These are phyloP conservation scores for Crenichthys baileyi DNA, from an alignment of 2,797 vertebrate genomes.

Conservation along the genomic window DNA sequence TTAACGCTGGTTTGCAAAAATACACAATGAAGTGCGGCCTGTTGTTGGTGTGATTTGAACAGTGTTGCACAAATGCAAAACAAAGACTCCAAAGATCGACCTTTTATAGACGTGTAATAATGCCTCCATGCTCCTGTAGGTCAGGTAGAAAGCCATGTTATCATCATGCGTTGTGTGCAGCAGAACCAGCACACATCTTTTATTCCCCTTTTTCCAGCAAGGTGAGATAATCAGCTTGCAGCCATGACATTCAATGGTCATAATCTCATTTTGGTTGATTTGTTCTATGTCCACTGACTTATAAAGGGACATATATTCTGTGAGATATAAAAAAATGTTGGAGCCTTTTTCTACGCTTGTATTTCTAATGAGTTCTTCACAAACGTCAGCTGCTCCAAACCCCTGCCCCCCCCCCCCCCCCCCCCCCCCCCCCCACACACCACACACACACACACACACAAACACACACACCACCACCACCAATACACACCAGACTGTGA, in stretches of 20 bases:
- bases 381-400: constrained; percentile 44
- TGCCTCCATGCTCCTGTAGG: constrained; percentile 1
- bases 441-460: not conserved
- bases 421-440: too few relatives aligned
- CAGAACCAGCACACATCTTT: not conserved
- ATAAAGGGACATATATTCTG: not conserved
- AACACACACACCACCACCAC: not conserved
- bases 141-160: constrained; percentile 14
- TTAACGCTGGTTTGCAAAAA: constrained; percentile 18
- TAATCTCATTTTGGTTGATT: constrained; percentile 34
- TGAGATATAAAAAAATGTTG: constrained; percentile 7
- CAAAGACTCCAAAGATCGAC: constrained; percentile 12
- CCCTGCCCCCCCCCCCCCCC: not conserved
- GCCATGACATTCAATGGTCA: constrained; percentile 2
- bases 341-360: constrained; percentile 16
- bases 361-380: constrained; percentile 38
- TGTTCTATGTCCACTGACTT: not conserved
- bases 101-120: constrained; percentile 23
- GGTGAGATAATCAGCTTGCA: constrained; percentile 25
- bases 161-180: constrained; percentile 10
- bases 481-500: constrained; percentile 45
- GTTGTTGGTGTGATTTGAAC: constrained; percentile 18
- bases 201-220: not conserved
- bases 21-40: constrained; percentile 11
- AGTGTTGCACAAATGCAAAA: not conserved